Conservation (phyloP, 2,113 vertebrate species). For the Corydoras maculifer region DNA sequence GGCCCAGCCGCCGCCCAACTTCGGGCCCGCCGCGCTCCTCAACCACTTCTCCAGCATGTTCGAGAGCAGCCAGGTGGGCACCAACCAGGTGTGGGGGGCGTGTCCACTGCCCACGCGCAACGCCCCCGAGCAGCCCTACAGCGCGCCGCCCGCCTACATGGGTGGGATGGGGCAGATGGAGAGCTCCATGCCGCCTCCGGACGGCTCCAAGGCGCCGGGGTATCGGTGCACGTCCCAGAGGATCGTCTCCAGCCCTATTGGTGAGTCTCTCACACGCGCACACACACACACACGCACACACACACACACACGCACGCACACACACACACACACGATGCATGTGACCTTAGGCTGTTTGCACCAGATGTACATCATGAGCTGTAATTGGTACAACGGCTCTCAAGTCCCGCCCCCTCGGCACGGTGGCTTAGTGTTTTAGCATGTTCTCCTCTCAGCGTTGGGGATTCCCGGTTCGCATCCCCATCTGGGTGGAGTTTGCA, state of each 20-base stretch:
- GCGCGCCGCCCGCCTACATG: constrained; percentile 80
- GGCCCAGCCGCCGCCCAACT: constrained; percentile 83
- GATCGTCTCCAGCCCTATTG: constrained; percentile 86
- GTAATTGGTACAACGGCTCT: too few relatives aligned
- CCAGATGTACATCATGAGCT: too few relatives aligned
- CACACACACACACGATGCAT: too few relatives aligned
- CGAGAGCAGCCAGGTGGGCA: constrained; percentile 86
- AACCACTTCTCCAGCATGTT: constrained; percentile 97
- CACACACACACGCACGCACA: too few relatives aligned
- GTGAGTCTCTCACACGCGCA: constrained; percentile 56
- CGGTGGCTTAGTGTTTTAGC: too few relatives aligned
- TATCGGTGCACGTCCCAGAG: constrained; percentile 86
- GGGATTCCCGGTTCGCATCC: too few relatives aligned
- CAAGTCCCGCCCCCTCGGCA: too few relatives aligned
- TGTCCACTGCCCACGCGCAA: constrained; percentile 83
- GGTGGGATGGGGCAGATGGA: constrained; percentile 86
- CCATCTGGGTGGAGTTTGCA: too few relatives aligned
- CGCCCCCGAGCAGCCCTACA: constrained; percentile 82
- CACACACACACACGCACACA: too few relatives aligned
- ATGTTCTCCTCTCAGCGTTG: too few relatives aligned
- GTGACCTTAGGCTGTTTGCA: too few relatives aligned
- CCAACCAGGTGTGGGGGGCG: constrained; percentile 92
- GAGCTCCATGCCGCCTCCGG: constrained; percentile 79
- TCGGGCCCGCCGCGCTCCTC: constrained; percentile 87
- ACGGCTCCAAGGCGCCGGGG: constrained; percentile 92